Evolutionary conservation across 2,888 invertebrate species (phyloP).

Genomic region (Gasteruption jaculator): DNA sequence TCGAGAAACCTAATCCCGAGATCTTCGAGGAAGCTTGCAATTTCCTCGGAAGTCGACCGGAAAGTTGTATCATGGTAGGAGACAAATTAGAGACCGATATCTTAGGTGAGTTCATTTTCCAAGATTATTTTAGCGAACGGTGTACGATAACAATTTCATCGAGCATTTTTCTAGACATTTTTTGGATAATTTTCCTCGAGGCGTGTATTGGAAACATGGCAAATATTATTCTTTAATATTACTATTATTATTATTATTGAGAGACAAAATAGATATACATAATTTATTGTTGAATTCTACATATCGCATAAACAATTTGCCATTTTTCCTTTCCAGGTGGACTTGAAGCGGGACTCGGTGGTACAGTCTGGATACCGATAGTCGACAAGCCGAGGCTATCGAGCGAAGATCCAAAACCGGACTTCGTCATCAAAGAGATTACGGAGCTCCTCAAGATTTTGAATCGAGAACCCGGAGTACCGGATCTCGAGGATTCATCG

Average conservation of each 20-base stretch:
- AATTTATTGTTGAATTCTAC: constrained; percentile 1
- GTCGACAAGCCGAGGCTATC: constrained; percentile 40
- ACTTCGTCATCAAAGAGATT: constrained; percentile 64
- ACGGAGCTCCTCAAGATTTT: constrained; percentile 62
- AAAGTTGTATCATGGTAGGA: constrained; percentile 80
- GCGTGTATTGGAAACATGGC: no score
- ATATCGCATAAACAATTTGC: not conserved
- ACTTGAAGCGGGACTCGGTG: constrained; percentile 69
- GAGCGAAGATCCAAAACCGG: constrained; percentile 56
- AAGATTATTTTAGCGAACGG: no score
- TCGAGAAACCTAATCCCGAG: constrained; percentile 80
- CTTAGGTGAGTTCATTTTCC: constrained; percentile 54
- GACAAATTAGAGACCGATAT: constrained; percentile 87
- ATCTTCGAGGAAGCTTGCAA: constrained; percentile 81
- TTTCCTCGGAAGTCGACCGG: constrained; percentile 68
- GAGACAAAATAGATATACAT: constrained; percentile 14
- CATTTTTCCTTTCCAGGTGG: constrained; percentile 57
- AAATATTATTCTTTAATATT: constrained; percentile 5
- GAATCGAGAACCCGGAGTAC: constrained; percentile 46
- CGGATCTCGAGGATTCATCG: constrained; percentile 52
- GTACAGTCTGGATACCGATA: constrained; percentile 77
- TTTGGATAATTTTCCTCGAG: no score
- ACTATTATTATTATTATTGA: constrained; percentile 4
- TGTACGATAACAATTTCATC: no score
- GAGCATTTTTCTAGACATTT: no score